phyloP scores from a whole-genome alignment of 2,113 vertebrate genomes.

The Neoarius graeffei region DNA sequence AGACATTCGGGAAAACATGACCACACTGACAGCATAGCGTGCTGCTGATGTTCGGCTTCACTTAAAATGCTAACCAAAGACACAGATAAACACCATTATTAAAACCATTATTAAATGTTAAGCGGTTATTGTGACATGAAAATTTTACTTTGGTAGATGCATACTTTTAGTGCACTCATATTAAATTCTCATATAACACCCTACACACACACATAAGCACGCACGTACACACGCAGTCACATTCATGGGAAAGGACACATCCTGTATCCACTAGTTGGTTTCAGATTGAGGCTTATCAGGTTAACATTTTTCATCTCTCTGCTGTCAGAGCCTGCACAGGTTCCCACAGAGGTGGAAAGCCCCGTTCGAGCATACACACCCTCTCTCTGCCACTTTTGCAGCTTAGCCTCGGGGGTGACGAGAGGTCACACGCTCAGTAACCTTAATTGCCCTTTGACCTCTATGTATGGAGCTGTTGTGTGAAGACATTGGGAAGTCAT shows the following conservation, averaged over 20 bases:
- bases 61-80: background rate
- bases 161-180: background rate
- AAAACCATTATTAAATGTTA: background rate
- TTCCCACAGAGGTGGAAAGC: slow-evolving; percentile 38
- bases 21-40: background rate
- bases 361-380: background rate
- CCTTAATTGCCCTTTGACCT: slow-evolving; percentile 37
- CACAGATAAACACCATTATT: background rate
- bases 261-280: slow-evolving; percentile 24
- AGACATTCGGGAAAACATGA: too few relatives aligned
- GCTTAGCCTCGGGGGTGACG: slow-evolving; percentile 25
- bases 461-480: background rate
- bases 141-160: background rate
- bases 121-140: background rate
- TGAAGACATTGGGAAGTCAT: background rate
- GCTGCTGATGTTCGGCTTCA: background rate
- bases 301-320: slow-evolving; percentile 33
- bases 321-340: slow-evolving; percentile 25
- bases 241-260: slow-evolving; percentile 31
- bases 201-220: background rate
- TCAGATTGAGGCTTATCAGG: slow-evolving; percentile 31
- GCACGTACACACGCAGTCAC: background rate
- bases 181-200: slow-evolving; percentile 8
- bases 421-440: slow-evolving; percentile 30
- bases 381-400: background rate